Evolutionary conservation across 92 coral and sea anemone genomes (phyloP).

Genomic region (Micromussa lordhowensis): DNA sequence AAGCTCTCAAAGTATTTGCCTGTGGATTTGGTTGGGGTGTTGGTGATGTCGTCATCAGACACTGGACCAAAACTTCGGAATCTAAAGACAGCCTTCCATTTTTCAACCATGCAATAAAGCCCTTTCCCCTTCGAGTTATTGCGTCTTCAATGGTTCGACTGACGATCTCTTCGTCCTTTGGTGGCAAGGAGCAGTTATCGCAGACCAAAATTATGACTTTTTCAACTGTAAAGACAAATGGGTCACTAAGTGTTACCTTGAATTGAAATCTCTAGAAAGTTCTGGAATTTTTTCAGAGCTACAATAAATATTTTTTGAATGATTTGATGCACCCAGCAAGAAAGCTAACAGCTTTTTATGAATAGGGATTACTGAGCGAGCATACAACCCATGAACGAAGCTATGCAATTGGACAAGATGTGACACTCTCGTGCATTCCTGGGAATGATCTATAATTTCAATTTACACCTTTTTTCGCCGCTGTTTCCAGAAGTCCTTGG

Average conservation of each 20-base stretch:
- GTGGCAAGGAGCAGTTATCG: not conserved
- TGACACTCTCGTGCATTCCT: too few relatives aligned
- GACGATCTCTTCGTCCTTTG: not conserved
- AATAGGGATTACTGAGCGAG: too few relatives aligned
- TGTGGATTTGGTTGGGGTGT: not conserved
- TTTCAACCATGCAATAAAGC: not conserved
- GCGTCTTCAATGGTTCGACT: not conserved
- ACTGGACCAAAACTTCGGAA: not conserved
- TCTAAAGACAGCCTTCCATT: not conserved
- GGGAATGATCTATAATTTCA: too few relatives aligned
- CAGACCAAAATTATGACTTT: conserved; percentile 8
- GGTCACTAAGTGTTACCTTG: too few relatives aligned
- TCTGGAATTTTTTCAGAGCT: too few relatives aligned
- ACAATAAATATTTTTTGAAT: too few relatives aligned
- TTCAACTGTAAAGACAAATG: not conserved
- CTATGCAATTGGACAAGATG: too few relatives aligned
- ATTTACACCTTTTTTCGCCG: not conserved
- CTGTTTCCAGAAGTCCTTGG: conserved; percentile 6
- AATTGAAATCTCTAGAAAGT: too few relatives aligned
- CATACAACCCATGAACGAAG: too few relatives aligned
- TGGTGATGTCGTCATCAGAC: not conserved
- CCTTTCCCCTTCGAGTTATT: not conserved
- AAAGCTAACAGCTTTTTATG: too few relatives aligned
- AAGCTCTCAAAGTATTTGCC: not conserved
- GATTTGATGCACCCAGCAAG: too few relatives aligned